These are phyloP conservation scores for Clostera curtula DNA, from an alignment of 2,888 invertebrate genomes.

Conservation along the genomic window DNA sequence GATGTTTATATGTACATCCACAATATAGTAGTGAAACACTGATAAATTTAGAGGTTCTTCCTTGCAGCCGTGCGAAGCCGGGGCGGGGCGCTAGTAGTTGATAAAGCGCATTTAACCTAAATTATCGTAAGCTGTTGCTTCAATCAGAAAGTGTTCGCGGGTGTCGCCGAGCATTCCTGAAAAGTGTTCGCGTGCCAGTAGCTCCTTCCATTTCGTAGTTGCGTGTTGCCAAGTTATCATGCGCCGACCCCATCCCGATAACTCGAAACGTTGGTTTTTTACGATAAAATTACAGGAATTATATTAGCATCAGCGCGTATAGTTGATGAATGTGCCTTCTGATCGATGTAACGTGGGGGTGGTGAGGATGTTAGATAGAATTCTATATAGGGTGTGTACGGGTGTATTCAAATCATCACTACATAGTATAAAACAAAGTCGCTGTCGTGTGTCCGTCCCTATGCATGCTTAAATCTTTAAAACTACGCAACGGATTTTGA, in stretches of 20 bases:
- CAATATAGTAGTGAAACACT: no score
- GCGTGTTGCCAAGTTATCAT: constrained; percentile 43
- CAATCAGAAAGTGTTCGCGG: constrained; percentile 11
- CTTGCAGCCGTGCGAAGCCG: no score
- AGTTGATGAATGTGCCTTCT: constrained; percentile 24
- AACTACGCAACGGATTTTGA: no score
- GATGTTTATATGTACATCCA: no score
- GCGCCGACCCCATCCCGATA: constrained; percentile 44
- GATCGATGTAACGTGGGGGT: constrained; percentile 11
- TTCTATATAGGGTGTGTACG: no score
- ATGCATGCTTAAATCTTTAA: no score
- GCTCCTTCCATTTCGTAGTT: constrained; percentile 23
- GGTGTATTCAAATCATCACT: no score
- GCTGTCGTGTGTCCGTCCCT: no score
- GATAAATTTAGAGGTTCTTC: no score
- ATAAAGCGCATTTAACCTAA: background rate
- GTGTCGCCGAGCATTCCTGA: constrained; percentile 11
- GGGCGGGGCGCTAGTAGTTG: background rate
- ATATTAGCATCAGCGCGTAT: constrained; percentile 29
- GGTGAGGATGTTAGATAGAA: no score
- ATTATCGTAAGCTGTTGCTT: constrained; percentile 4
- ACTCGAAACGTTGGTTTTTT: constrained; percentile 36
- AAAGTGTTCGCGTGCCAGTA: constrained; percentile 30
- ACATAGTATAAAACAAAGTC: no score
- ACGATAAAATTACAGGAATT: constrained; percentile 51